phyloP scores from a whole-genome alignment of 2,888 invertebrate species.

The Argynnis bischoffii region DNA sequence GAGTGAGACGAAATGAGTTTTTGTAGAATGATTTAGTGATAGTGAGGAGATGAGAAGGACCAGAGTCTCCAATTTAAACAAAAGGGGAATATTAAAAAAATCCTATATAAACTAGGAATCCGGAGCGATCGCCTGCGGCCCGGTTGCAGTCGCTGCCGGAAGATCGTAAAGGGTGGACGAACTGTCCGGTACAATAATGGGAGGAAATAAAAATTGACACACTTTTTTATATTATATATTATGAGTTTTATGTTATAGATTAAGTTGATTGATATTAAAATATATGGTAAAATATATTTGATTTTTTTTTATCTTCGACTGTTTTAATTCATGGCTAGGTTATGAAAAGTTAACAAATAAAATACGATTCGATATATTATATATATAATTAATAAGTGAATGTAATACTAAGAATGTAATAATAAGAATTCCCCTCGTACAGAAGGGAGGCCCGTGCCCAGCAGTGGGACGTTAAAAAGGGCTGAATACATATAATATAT shows the following conservation, averaged over 20 bases:
- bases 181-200: slow-evolving; percentile 10
- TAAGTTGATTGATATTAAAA: too few species aligned
- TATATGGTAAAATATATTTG: too few species aligned
- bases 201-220: neutral
- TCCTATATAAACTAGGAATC: slow-evolving; percentile 42
- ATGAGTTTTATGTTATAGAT: neutral
- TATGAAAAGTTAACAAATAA: too few species aligned
- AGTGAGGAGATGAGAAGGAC: slow-evolving; percentile 29
- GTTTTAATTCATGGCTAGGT: too few species aligned
- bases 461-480: too few species aligned
- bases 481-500: too few species aligned
- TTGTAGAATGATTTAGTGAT: slow-evolving; percentile 25
- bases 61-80: slow-evolving; percentile 37
- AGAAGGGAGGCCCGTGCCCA: too few species aligned
- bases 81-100: slow-evolving; percentile 45
- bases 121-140: slow-evolving; percentile 40
- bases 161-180: slow-evolving; percentile 27
- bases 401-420: too few species aligned
- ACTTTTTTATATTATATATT: neutral
- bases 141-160: slow-evolving; percentile 29
- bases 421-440: too few species aligned
- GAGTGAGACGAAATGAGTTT: neutral
- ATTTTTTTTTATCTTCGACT: too few species aligned
- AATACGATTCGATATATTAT: too few species aligned
- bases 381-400: too few species aligned